phyloP scores from a whole-genome alignment of 1,140 invertebrate species.

The Globodera rostochiensis region DNA sequence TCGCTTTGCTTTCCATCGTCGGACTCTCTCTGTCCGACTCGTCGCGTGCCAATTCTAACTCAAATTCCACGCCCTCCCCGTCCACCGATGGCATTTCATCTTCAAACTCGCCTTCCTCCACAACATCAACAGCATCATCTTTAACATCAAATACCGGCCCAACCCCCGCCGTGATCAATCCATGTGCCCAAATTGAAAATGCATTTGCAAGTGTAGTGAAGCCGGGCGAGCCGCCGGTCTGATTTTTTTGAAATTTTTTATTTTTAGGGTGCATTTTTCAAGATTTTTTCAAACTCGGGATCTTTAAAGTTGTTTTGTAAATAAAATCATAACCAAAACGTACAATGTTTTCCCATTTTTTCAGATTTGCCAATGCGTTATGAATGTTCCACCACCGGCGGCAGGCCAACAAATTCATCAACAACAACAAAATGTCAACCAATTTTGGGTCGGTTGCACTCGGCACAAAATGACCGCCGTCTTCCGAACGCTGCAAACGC shows the following conservation, averaged over 20 bases:
- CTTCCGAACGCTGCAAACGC: conserved; percentile 45
- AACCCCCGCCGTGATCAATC: neutral
- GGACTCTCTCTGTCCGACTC: neutral
- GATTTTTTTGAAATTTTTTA: too few species aligned
- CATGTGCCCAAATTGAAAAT: neutral
- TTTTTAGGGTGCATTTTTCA: too few species aligned
- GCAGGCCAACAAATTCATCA: neutral
- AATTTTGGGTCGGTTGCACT: conserved; percentile 53
- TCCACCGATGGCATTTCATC: neutral
- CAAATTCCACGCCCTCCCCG: neutral
- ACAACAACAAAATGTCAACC: neutral
- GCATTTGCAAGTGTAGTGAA: neutral
- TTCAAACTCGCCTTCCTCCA: too few species aligned
- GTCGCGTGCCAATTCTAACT: neutral
- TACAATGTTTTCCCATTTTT: neutral
- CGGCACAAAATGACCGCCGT: conserved; percentile 54
- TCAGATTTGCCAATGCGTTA: conserved; percentile 9
- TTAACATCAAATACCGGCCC: neutral
- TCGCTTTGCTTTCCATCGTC: neutral
- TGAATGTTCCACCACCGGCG: neutral
- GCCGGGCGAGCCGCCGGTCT: neutral
- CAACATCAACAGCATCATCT: too few species aligned
- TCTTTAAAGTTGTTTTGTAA: neutral
- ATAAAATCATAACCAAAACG: neutral
- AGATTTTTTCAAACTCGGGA: too few species aligned